phyloP scores from a whole-genome alignment of 2,888 invertebrate genomes.

The Xylophagus ater region DNA sequence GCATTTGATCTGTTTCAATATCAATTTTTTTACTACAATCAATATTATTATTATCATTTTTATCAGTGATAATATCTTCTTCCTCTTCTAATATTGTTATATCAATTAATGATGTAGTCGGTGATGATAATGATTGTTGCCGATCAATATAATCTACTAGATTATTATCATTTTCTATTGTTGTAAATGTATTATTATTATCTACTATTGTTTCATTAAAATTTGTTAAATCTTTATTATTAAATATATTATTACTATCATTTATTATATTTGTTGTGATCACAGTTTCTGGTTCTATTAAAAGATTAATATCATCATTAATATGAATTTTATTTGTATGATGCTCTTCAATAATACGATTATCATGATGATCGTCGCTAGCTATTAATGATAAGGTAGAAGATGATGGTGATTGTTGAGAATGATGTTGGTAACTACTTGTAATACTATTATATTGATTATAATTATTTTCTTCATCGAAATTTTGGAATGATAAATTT shows the following conservation, averaged over 20 bases:
- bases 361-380: background rate
- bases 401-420: background rate
- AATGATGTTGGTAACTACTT: conserved; percentile 14
- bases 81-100: background rate
- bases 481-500: conserved; percentile 14
- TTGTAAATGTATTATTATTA: background rate
- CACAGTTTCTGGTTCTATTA: conserved; percentile 3
- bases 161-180: background rate
- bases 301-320: background rate
- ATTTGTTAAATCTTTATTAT: background rate
- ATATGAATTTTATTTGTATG: background rate
- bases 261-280: background rate
- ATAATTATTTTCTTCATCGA: conserved; percentile 9
- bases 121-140: background rate
- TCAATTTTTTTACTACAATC: no score
- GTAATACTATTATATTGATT: conserved; percentile 13
- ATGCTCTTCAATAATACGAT: background rate
- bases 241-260: background rate
- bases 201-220: background rate
- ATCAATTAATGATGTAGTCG: conserved; percentile 4
- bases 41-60: no score
- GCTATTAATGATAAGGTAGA: conserved; percentile 1
- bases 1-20: no score
- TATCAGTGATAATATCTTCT: no score
- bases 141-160: background rate